These are phyloP conservation scores for Fabriciana adippe DNA, from an alignment of 2,888 invertebrate species.

Conservation along the genomic window DNA sequence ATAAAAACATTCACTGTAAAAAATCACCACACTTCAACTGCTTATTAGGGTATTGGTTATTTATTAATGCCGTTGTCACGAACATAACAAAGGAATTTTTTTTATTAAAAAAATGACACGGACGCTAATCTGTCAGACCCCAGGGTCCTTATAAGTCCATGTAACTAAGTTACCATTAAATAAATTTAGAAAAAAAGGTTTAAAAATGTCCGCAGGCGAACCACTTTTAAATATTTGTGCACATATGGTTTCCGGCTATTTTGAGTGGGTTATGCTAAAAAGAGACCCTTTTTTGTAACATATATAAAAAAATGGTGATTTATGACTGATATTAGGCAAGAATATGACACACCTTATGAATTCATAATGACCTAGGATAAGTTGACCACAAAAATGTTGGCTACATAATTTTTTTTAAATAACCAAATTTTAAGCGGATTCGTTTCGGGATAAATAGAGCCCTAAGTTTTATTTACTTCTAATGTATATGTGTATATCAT, in stretches of 20 bases:
- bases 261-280: slow-evolving; percentile 80
- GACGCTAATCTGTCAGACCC: slow-evolving; percentile 74
- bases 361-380: slow-evolving; percentile 49
- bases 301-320: slow-evolving; percentile 52
- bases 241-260: slow-evolving; percentile 80
- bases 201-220: slow-evolving; percentile 68
- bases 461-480: too few species aligned
- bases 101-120: slow-evolving; percentile 65
- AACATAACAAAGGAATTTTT: slow-evolving; percentile 58
- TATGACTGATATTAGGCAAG: slow-evolving; percentile 48
- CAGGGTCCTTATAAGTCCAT: slow-evolving; percentile 69
- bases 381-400: neutral
- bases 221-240: slow-evolving; percentile 80
- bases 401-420: neutral
- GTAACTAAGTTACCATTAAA: slow-evolving; percentile 78
- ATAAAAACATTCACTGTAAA: neutral
- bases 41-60: slow-evolving; percentile 71
- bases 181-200: slow-evolving; percentile 69
- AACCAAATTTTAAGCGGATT: slow-evolving; percentile 11
- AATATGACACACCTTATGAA: slow-evolving; percentile 43
- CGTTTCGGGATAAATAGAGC: neutral
- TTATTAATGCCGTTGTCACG: slow-evolving; percentile 74
- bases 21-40: slow-evolving; percentile 45
- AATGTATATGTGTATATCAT: too few species aligned
- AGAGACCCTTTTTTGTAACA: slow-evolving; percentile 55